Evolutionary conservation across 1,140 invertebrate genomes (phyloP), one percentile per base, ranked within the genome.

Genomic region (Drosophila pallidifrons): DNA sequence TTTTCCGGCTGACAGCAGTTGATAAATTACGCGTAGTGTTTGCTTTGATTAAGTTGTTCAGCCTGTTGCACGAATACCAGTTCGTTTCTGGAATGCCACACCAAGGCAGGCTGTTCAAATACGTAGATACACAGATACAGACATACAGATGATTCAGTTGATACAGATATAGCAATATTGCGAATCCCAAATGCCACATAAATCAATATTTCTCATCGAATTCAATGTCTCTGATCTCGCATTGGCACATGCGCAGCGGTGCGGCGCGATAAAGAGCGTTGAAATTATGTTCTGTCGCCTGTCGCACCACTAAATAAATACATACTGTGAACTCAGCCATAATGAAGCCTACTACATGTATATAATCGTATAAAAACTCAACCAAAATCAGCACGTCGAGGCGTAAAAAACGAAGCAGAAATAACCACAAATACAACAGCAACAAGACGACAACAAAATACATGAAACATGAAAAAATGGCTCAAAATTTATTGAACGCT

Each of bases 271-370:
- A 88, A 88, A 88, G 81, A 88, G 85, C 85, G 75, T 81, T 89
- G 74, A 83, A 88, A 85, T 88, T 88, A 88, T 88, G 85, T 87
- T 87, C 83, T 88, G 83, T 87, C 80, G 83, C 83, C 76, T 82
- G 82, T 73, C 55, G 67, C 64, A 72, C 75, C 55, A 76, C 79
- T 79, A 70, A 87, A 87, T 87, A 87, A 86, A 87, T 87, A 87
- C 82, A 86, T 80, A 74, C 82, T 74, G 82, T 83, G 68, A 76
- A 71, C 72, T 66, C 57, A 45, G 35, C 64, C 74, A 88, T 88
- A 88, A 89, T 83, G 80, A 88, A 88, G 85, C 77, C 74, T 41
- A 60, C 65, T 59, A 45, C 54, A 45, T 43, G 35, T 45, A 51
- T 52, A n/a, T 13, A 20, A 7, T 25, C 20, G 45, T 66, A 83